A percentile compares a stretch with the other conserved stretches of the same genome.
Evolutionary conservation across 2,113 vertebrate species (phyloP).

Genomic region (Canis aureus): DNA sequence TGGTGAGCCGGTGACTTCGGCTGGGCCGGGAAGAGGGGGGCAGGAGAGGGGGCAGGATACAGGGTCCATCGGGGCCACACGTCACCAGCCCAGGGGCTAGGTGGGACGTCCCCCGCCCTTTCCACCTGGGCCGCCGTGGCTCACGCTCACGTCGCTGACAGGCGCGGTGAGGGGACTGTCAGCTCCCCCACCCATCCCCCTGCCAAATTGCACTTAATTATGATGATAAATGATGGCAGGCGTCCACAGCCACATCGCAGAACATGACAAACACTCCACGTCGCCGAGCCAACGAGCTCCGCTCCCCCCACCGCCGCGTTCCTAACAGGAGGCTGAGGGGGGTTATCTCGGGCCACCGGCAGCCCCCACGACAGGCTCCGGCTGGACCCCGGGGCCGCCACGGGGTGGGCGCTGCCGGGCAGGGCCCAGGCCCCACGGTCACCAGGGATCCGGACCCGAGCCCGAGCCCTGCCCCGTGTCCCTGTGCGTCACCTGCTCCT

Average conservation of each 20-base stretch:
- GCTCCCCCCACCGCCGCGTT: constrained; percentile 42
- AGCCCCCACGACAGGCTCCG: constrained; percentile 60
- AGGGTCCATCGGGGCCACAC: background rate
- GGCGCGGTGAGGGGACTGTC: constrained; percentile 76
- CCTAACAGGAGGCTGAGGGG: constrained; percentile 28
- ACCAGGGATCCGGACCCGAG: background rate
- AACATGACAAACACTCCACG: constrained; percentile 77
- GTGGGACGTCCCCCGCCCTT: background rate
- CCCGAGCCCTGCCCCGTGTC: background rate
- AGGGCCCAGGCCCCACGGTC: rapidly evolving
- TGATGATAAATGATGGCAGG: constrained; percentile 82
- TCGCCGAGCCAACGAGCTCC: constrained; percentile 69
- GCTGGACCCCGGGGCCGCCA: constrained; percentile 65
- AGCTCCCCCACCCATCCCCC: constrained; percentile 72
- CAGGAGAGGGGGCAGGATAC: background rate
- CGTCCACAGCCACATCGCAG: constrained; percentile 80
- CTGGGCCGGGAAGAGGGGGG: rapidly evolving
- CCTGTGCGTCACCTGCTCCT: constrained; percentile 20
- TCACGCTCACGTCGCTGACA: constrained; percentile 54
- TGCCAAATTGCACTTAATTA: constrained; percentile 84
- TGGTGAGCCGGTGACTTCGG: background rate
- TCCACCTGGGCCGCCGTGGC: constrained; percentile 71
- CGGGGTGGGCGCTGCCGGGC: constrained; percentile 10
- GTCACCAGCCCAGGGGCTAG: rapidly evolving
- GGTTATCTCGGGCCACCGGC: constrained; percentile 77